phyloP scores from a whole-genome alignment of 2,113 vertebrate species.

The human region GRCh38 chr6:145561001-145561500 shows the following conservation, averaged over 20 bases:
- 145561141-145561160: background rate
- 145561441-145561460: background rate
- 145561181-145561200: too few relatives aligned
- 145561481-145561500: constrained; percentile 1
- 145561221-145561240: background rate
- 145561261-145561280: background rate
- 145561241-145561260: background rate
- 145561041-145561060: background rate
- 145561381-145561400: background rate
- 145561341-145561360: background rate
- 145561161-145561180: too few relatives aligned
- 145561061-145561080: background rate
- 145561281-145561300: background rate
- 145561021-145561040: background rate
- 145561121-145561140: too few relatives aligned
- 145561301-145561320: background rate
- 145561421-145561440: background rate
- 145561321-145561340: background rate
- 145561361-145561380: background rate
- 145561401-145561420: background rate
- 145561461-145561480: background rate
- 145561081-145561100: background rate
- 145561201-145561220: too few relatives aligned
- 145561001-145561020: background rate
- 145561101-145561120: too few relatives aligned